Conservation (phyloP, 2,888 invertebrate species). For the Lamellibrachia columna region DNA sequence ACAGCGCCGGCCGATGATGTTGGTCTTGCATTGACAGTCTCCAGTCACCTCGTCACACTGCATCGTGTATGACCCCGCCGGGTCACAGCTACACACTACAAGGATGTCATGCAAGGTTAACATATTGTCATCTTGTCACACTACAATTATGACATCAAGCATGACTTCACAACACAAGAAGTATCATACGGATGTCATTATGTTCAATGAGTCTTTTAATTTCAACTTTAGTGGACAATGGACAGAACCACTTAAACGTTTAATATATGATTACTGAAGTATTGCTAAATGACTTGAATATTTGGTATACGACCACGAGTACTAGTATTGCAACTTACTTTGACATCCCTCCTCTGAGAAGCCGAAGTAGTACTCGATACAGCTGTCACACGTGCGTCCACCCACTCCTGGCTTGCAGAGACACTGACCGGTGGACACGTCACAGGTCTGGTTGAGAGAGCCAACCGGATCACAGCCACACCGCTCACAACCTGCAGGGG, state of each 20-base stretch:
- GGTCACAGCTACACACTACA: slow-evolving; percentile 77
- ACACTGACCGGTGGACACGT: slow-evolving; percentile 74
- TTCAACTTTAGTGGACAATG: too few species aligned
- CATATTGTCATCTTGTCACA: not conserved
- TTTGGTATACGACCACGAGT: too few species aligned
- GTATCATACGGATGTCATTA: not conserved
- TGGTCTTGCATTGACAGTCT: slow-evolving; percentile 72
- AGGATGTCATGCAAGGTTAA: not conserved
- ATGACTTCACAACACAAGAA: too few species aligned
- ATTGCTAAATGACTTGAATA: too few species aligned
- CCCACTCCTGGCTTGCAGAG: slow-evolving; percentile 76
- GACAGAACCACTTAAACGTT: too few species aligned
- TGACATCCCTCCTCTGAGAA: not conserved
- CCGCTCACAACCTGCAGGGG: slow-evolving; percentile 38
- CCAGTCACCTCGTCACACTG: slow-evolving; percentile 79
- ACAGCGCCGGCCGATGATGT: slow-evolving; percentile 90
- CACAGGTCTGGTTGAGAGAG: slow-evolving; percentile 81
- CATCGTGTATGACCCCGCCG: slow-evolving; percentile 78
- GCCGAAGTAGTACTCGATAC: slow-evolving; percentile 72
- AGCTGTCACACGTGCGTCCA: slow-evolving; percentile 91
- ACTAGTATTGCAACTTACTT: not conserved
- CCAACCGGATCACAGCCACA: slow-evolving; percentile 88
- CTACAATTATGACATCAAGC: not conserved
- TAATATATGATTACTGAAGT: too few species aligned
- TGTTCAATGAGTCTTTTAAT: not conserved